phyloP scores from a whole-genome alignment of 2,888 invertebrate genomes.

The Bimastos eiseni region DNA sequence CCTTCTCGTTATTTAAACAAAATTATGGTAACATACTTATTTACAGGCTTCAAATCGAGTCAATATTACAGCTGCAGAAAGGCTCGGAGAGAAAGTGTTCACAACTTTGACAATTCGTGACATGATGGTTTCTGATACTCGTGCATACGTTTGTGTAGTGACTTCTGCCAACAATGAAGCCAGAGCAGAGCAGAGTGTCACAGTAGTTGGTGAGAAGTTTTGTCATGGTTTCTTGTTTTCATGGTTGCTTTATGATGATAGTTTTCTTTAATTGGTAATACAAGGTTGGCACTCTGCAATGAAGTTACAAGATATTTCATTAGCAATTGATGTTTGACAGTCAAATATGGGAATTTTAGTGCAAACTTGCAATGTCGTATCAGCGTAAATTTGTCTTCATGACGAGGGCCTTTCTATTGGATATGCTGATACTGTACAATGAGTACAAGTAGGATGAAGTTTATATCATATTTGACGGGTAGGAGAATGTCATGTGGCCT shows the following conservation, averaged over 20 bases:
- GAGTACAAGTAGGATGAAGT: too few species aligned
- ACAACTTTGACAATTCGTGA: constrained; percentile 8
- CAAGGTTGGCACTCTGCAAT: too few species aligned
- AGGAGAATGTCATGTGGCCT: too few species aligned
- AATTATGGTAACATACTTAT: not conserved
- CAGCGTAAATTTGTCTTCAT: too few species aligned
- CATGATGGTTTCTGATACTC: not conserved
- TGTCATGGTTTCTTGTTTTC: not conserved
- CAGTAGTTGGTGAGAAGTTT: not conserved
- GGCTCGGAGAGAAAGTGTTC: not conserved
- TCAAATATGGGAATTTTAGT: too few species aligned
- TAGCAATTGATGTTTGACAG: too few species aligned
- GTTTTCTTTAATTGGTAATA: too few species aligned
- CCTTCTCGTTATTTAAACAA: not conserved
- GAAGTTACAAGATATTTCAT: too few species aligned
- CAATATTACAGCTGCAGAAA: not conserved
- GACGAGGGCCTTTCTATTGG: too few species aligned
- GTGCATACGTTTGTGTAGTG: not conserved
- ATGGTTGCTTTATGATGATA: not conserved
- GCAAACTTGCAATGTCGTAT: not conserved
- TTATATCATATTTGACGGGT: too few species aligned
- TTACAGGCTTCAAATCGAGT: not conserved
- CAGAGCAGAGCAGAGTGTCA: not conserved
- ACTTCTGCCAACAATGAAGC: not conserved
- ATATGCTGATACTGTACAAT: too few species aligned